Evolutionary conservation across 2,888 invertebrate genomes (phyloP), one percentile per base, ranked within the genome.

Genomic region (Pollenia labialis): DNA sequence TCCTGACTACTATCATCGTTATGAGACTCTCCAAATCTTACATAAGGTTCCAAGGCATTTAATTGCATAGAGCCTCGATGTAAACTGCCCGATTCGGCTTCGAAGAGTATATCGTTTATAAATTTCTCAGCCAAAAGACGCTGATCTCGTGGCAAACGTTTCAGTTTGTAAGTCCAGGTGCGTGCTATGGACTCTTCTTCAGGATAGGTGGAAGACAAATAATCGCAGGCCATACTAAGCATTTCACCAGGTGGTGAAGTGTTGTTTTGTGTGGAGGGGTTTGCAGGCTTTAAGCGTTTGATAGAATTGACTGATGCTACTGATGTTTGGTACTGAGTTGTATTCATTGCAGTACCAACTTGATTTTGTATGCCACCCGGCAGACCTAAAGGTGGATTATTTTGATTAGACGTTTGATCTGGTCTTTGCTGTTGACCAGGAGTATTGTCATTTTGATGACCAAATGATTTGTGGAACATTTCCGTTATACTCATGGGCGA

Each of bases 31-130:
- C 92, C 91, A 58, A 91, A 92, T 18, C 92, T 90, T 1, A 91
- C 92, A 82, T 90, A 92, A 3, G 92, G 92, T 82, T 92, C 92
- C 42, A 91, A 92, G 54, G 90, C 90, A 50, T 92, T 92, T 18
- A 92, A 90, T 87, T 92, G 92, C 32, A 93, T 91, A 1, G 92
- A 92, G 7, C 92, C 92, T 4, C 92, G 92, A 84, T 93, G 92
- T 80, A 92, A 86, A 48, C 92, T 93, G 12, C 91, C 91, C 4
- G 92, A 90, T 81, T 92, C 93, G 1, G 92, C 92, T 82, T 92
- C 92, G 48, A 92, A 92, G 0, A 92, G 90, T 10, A 92, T 91
- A 75, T 92, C 92, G 46, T 93, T 92, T 64, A 92, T 92, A 68
- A 92, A 93, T 8, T 92, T 92, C 82, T 92, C 92, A 1, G 92